phyloP scores from a whole-genome alignment of 2,888 invertebrate genomes.

The Xylocampa areola region DNA sequence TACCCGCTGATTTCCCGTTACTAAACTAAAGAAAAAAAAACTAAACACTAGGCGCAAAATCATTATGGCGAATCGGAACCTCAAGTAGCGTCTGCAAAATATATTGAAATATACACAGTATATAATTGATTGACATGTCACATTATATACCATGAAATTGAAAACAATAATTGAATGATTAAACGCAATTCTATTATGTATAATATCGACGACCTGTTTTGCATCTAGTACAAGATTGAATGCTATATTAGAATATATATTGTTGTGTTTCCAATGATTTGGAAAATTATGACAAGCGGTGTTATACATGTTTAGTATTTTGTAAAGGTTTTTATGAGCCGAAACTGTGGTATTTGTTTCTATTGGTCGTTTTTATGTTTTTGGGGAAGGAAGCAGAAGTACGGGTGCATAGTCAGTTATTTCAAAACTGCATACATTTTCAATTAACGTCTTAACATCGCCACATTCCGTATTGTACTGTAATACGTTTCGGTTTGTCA shows the following conservation, averaged over 20 bases:
- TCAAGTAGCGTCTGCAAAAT: conserved; percentile 53
- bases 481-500: conserved; percentile 19
- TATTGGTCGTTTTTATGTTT: conserved; percentile 2
- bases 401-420: conserved; percentile 4
- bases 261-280: conserved; percentile 46
- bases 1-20: conserved; percentile 46
- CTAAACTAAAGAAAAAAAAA: conserved; percentile 48
- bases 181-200: conserved; percentile 50
- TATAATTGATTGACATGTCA: conserved; percentile 57
- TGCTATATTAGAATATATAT: conserved; percentile 43
- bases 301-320: conserved; percentile 37
- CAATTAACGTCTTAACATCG: conserved; percentile 45
- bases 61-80: conserved; percentile 55
- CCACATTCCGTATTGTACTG: conserved; percentile 24
- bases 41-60: conserved; percentile 53
- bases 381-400: neutral
- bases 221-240: conserved; percentile 51
- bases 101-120: conserved; percentile 50
- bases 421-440: conserved; percentile 24
- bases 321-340: conserved; percentile 5
- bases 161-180: conserved; percentile 56
- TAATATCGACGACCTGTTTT: conserved; percentile 41
- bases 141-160: conserved; percentile 59
- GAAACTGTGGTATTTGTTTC: conserved; percentile 1
- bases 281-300: conserved; percentile 36